These are phyloP conservation scores for Zosterops japonicus DNA, from an alignment of 2,113 vertebrate genomes.

Conservation along the genomic window DNA sequence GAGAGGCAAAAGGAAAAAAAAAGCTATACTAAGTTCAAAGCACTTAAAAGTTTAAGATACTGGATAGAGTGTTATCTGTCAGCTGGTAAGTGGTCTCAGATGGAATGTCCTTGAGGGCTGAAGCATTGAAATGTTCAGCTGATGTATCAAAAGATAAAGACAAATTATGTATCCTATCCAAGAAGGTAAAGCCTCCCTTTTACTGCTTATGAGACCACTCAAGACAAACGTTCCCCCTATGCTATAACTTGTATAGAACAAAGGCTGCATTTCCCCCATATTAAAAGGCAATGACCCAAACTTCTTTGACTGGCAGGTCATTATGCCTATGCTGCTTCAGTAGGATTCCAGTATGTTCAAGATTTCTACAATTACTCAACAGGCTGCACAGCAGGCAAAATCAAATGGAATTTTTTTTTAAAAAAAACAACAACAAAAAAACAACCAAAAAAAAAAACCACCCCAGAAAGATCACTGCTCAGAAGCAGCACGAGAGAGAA, in stretches of 20 bases:
- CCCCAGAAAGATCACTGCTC: background rate
- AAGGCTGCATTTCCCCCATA: background rate
- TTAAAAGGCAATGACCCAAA: background rate
- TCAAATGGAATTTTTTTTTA: background rate
- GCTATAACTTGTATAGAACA: background rate
- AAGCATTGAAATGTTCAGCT: background rate
- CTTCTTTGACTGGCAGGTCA: background rate
- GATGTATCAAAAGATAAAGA: background rate
- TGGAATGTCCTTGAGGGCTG: background rate
- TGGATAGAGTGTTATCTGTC: background rate
- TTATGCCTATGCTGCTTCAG: background rate
- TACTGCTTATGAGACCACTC: background rate
- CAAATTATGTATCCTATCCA: background rate
- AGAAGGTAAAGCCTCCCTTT: background rate
- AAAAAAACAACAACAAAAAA: accelerated
- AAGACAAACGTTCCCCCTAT: background rate
- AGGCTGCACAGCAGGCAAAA: background rate
- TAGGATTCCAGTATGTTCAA: background rate
- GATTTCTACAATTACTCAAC: background rate
- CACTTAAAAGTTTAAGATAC: background rate
- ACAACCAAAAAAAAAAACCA: too few species aligned
- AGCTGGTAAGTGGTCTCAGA: background rate
- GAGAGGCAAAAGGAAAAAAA: too few species aligned
- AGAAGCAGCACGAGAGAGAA: background rate
- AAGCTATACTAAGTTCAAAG: background rate